Percentiles rank a stretch among this genome's conserved stretches.
phyloP scores from a whole-genome alignment of 2,113 vertebrate species.

The Lagopus muta region DNA sequence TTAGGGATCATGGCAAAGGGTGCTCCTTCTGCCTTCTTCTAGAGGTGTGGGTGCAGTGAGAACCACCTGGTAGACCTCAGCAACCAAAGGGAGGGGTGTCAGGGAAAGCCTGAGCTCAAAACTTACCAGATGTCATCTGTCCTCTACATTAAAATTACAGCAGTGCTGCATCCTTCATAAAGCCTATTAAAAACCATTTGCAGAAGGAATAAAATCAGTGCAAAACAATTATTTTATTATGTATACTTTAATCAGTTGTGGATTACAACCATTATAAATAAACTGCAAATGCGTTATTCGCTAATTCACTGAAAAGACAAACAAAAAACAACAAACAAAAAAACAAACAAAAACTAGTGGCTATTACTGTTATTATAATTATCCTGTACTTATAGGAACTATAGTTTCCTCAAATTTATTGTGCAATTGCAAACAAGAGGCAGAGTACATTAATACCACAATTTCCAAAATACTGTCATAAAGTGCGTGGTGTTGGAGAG shows the following conservation, averaged over 20 bases:
- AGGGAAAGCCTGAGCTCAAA: background rate
- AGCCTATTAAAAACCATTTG: background rate
- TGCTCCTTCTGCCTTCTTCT: background rate
- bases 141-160: background rate
- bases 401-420: background rate
- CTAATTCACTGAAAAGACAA: background rate
- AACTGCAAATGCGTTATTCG: background rate
- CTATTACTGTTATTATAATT: background rate
- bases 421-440: background rate
- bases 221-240: background rate
- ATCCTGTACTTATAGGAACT: background rate
- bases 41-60: accelerated
- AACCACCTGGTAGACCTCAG: background rate
- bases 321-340: background rate
- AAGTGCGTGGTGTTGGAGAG: background rate
- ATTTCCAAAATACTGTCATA: background rate
- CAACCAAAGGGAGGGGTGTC: background rate
- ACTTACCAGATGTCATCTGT: background rate
- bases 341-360: background rate
- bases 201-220: background rate
- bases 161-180: background rate
- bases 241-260: background rate
- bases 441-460: background rate
- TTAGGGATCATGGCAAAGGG: background rate
- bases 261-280: background rate